Conservation (phyloP, 2,113 vertebrate genomes). For the Eudyptes chrysolophus region DNA sequence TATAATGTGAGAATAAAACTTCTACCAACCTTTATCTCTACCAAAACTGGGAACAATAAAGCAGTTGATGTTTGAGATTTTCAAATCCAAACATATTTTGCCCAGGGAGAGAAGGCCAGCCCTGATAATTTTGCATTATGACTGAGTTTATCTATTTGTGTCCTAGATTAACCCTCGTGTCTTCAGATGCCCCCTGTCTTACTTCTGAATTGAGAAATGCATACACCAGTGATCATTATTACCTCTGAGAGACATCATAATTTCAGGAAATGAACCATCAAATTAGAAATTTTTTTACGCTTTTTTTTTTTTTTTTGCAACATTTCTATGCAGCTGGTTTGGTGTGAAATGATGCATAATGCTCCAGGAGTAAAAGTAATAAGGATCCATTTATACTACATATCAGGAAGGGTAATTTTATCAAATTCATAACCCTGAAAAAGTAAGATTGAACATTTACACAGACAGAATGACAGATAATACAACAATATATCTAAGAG, state of each 20-base stretch:
- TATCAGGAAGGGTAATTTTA: conserved; percentile 8
- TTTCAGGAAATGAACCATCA: conserved; percentile 55
- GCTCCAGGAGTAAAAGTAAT: conserved; percentile 38
- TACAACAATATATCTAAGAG: neutral
- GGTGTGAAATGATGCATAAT: conserved; percentile 1
- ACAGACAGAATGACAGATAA: neutral
- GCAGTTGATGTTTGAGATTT: neutral
- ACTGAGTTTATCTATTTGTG: neutral
- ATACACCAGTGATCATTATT: conserved; percentile 13
- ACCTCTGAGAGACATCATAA: conserved; percentile 18
- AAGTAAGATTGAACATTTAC: neutral
- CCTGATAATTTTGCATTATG: neutral
- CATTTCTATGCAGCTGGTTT: conserved; percentile 13
- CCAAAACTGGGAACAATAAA: neutral
- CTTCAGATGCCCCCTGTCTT: neutral
- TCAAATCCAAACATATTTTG: neutral
- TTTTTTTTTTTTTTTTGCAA: neutral
- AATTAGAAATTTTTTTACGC: conserved; percentile 7
- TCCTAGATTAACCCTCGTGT: neutral
- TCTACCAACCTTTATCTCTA: neutral
- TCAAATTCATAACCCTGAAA: conserved; percentile 26
- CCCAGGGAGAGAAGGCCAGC: neutral
- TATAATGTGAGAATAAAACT: neutral
- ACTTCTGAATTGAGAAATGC: conserved; percentile 14
- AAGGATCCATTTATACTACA: neutral